phyloP scores from a whole-genome alignment of 2,113 vertebrate genomes.

The Phylloscopus trochilus region DNA sequence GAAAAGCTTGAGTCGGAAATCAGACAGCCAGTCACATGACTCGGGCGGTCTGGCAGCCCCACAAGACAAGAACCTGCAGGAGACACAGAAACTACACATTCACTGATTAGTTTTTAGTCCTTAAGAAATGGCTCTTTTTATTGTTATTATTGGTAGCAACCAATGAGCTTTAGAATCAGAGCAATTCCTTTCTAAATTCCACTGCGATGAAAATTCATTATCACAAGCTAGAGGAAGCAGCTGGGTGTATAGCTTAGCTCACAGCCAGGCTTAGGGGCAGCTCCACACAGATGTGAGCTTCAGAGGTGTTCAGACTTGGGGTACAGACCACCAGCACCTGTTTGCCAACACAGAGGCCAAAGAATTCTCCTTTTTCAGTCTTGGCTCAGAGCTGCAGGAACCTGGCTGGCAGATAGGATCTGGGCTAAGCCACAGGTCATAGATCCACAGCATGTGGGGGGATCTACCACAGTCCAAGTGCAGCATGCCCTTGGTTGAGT shows the following conservation, averaged over 20 bases:
- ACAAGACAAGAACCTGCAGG: conserved; percentile 53
- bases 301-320: not conserved
- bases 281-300: not conserved
- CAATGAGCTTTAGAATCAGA: conserved; percentile 42
- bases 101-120: conserved; percentile 44
- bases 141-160: conserved; percentile 43
- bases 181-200: conserved; percentile 48
- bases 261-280: not conserved
- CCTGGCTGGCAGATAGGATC: not conserved
- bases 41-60: not conserved
- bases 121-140: conserved; percentile 38
- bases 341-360: not conserved
- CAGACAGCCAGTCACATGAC: conserved; percentile 32
- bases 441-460: not conserved
- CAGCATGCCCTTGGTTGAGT: not conserved
- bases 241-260: not conserved
- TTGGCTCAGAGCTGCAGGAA: not conserved
- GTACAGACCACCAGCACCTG: not conserved
- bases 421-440: not conserved
- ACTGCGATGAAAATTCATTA: not conserved
- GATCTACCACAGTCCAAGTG: not conserved
- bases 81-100: not conserved
- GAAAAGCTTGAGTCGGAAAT: conserved; percentile 60
- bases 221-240: not conserved
- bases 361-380: not conserved